These are phyloP conservation scores for Ceyx cyanopectus DNA, from an alignment of 2,113 vertebrate genomes.

Conservation along the genomic window DNA sequence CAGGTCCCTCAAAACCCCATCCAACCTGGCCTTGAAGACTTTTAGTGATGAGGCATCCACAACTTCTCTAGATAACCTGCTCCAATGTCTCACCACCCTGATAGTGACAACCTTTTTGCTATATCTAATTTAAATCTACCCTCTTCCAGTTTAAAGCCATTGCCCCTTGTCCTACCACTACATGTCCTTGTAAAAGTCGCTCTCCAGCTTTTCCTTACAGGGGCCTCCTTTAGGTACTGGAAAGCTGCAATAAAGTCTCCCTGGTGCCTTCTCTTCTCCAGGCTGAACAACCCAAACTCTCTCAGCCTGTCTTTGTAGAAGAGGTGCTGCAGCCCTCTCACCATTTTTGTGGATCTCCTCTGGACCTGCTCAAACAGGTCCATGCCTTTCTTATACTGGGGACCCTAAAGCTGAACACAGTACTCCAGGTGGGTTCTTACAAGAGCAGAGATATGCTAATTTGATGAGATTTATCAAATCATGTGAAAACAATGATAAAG, in stretches of 20 bases:
- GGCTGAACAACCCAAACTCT: not conserved
- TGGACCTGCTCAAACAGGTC: not conserved
- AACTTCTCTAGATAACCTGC: not conserved
- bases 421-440: not conserved
- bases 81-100: no score
- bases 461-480: not conserved
- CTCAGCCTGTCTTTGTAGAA: not conserved
- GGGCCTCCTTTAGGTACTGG: not conserved
- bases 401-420: not conserved
- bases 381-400: not conserved
- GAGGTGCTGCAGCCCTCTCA: not conserved
- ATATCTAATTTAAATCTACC: not conserved
- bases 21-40: not conserved
- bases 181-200: not conserved
- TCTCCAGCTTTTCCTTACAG: not conserved
- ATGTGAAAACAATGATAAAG: not conserved
- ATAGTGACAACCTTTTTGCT: not conserved
- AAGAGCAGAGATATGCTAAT: no score
- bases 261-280: not conserved
- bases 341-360: not conserved
- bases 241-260: not conserved
- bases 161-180: not conserved
- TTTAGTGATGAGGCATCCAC: not conserved
- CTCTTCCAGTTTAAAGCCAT: not conserved
- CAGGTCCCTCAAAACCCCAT: not conserved